These are phyloP conservation scores for Cairina moschata DNA, from an alignment of 2,113 vertebrate genomes.

Conservation along the genomic window DNA sequence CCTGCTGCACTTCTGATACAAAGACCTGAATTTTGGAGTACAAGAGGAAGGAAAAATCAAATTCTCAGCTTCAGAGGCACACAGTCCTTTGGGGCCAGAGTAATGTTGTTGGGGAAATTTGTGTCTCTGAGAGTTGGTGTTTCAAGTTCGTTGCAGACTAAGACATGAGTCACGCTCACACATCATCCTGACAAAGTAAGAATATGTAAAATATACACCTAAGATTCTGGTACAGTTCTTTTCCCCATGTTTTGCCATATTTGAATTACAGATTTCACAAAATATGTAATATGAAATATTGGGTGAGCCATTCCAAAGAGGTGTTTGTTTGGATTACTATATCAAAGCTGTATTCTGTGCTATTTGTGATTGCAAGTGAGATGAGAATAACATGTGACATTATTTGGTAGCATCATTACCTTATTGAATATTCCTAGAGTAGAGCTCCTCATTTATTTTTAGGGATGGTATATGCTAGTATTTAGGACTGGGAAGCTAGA, in stretches of 20 bases:
- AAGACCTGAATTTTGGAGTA: background rate
- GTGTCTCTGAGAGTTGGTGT: background rate
- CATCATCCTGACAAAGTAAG: background rate
- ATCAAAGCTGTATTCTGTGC: background rate
- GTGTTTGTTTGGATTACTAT: background rate
- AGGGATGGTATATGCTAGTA: background rate
- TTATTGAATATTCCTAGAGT: background rate
- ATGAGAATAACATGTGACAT: background rate
- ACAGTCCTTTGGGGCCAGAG: background rate
- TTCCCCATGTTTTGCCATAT: background rate
- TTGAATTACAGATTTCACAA: background rate
- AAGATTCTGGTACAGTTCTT: background rate
- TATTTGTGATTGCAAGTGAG: background rate
- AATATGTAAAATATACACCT: background rate
- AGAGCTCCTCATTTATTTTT: background rate
- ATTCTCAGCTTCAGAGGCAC: background rate
- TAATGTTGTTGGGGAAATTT: background rate
- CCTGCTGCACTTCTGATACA: background rate
- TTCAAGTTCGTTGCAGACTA: background rate
- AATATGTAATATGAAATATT: background rate
- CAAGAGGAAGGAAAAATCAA: background rate
- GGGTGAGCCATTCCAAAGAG: background rate
- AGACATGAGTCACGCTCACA: fast-evolving
- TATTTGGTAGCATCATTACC: background rate
- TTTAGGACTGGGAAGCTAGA: background rate